Percentiles rank a stretch among this genome's conserved stretches.
phyloP scores from a whole-genome alignment of 2,888 invertebrate species.

The Phengaris arion region DNA sequence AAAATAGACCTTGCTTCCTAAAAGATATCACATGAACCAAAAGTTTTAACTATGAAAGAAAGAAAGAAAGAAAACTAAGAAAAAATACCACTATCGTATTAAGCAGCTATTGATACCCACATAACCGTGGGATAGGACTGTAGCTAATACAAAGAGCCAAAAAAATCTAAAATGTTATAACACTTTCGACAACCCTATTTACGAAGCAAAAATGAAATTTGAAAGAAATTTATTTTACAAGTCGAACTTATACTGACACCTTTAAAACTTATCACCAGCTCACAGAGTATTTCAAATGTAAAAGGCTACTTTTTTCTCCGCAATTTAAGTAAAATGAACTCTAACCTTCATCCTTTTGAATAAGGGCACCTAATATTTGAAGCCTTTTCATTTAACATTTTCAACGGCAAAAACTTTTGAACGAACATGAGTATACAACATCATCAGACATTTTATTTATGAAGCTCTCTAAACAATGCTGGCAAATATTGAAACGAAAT shows the following conservation, averaged over 20 bases:
- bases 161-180: no score
- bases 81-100: no score
- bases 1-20: no score
- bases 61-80: no score
- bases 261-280: constrained; percentile 6
- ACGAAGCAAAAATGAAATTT: constrained; percentile 36
- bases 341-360: constrained; percentile 2
- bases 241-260: constrained; percentile 20
- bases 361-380: constrained; percentile 13
- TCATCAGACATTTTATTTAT: not conserved
- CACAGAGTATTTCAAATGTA: constrained; percentile 19
- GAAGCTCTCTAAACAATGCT: not conserved
- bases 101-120: no score
- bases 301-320: not conserved
- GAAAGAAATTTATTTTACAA: constrained; percentile 32
- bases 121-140: no score
- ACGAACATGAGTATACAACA: not conserved
- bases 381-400: constrained; percentile 1
- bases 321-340: constrained; percentile 4
- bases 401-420: not conserved
- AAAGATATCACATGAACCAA: no score
- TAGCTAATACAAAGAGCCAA: no score
- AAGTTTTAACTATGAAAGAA: no score
- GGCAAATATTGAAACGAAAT: not conserved
- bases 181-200: constrained; percentile 11